Evolutionary conservation across 2,797 vertebrate genomes (phyloP).

Genomic region (Danio kyathit): DNA sequence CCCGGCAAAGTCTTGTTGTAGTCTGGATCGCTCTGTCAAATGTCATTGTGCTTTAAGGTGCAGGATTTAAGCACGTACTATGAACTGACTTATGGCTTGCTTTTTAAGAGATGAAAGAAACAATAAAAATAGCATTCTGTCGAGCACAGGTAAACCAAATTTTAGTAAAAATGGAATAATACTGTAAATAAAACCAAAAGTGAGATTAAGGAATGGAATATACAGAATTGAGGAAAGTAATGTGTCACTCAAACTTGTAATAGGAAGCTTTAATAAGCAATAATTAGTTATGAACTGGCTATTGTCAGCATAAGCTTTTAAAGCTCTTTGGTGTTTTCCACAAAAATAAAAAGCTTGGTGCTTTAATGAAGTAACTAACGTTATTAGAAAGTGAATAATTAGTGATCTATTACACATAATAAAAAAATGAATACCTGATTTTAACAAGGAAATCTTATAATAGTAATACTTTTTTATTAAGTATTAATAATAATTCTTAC

Average conservation of each 20-base stretch:
- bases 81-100: neutral
- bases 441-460: no score
- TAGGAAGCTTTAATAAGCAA: neutral
- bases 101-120: neutral
- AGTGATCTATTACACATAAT: neutral
- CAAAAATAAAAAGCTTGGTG: neutral
- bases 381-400: neutral
- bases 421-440: no score
- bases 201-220: neutral
- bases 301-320: neutral
- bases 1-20: neutral
- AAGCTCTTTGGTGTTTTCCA: neutral
- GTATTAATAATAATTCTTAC: no score
- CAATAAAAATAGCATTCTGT: neutral
- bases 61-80: neutral
- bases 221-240: neutral
- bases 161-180: neutral
- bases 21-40: conserved; percentile 17
- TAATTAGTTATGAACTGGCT: neutral
- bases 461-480: no score
- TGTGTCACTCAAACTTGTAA: neutral
- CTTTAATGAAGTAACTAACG: neutral
- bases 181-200: neutral
- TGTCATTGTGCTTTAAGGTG: neutral
- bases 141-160: no score